Evolutionary conservation across 2,113 vertebrate genomes (phyloP), one percentile per base, ranked within the genome.

Genomic region (Macrotus californicus): DNA sequence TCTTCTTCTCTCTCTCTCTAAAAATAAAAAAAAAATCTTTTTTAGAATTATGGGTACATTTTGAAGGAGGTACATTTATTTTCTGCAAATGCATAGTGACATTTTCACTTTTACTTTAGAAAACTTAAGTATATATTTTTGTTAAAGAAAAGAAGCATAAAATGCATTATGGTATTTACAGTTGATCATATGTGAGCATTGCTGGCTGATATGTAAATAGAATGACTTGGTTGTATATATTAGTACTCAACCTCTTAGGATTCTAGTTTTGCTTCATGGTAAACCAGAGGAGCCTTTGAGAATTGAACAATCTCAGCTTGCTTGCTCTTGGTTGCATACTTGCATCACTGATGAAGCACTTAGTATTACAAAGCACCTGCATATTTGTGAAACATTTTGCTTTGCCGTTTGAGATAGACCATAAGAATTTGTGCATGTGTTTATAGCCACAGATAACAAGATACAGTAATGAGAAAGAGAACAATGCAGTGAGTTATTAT

Each of bases 21-120:
- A 64, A 64, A 64, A 64, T 64, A 31, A 13, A 31, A 13, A 52
- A 52, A 31, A 31, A 64, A 31, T 64, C 26, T 13, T 64, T 61
- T 29, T 29, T 13, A 64, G 31, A 64, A 64, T 36, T 41, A 12
- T 84, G 1, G 48, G 29, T 9, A 59, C n/a, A 19, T 79, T 86
- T 73, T 77, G 36, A 87, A 93, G 4, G 16, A 82, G 6, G 12
- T 50, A 0, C 59, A 76, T 76, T 94, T 94, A 81, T 87, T n/a
- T 88, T 89, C 54, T 59, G 24, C 46, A 93, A 89, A 76, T 87
- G 19, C 21, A 81, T 70, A 84, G 14, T 83, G 80, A 80, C 41
- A 92, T 95, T 94, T 97, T 93, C 54, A n/a, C 61, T 81, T 93
- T 94, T 56, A 69, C 46, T 48, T 87, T 73, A 79, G 15, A 88